Conservation (phyloP, 2,113 vertebrate genomes). For the Pomatorhinus ruficollis region DNA sequence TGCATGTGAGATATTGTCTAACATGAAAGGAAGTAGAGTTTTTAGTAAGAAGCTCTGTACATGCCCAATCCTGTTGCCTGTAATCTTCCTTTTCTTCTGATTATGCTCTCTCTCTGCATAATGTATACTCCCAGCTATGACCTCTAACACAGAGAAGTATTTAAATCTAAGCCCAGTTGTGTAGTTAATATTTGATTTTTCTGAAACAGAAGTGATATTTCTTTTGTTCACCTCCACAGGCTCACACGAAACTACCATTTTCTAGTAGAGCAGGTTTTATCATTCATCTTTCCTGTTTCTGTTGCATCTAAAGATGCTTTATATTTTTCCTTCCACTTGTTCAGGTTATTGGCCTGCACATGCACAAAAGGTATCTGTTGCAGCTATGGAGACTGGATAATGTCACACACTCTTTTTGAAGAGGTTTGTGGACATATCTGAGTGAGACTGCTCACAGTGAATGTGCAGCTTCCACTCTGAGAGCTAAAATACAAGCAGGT, state of each 20-base stretch:
- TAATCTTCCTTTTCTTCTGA: not conserved
- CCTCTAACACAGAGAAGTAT: not conserved
- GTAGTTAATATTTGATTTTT: not conserved
- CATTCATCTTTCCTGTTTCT: not conserved
- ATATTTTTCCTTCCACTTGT: not conserved
- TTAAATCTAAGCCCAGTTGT: not conserved
- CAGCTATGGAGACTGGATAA: not conserved
- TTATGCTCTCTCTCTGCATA: not conserved
- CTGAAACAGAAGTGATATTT: not conserved
- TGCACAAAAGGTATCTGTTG: not conserved
- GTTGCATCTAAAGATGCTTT: not conserved
- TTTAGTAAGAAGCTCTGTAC: not conserved
- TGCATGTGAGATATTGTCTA: not conserved
- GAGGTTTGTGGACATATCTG: not conserved
- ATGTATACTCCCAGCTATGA: not conserved
- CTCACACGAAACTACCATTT: not conserved
- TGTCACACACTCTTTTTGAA: not conserved
- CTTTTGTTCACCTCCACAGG: not conserved
- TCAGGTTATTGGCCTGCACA: not conserved
- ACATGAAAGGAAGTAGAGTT: not conserved
- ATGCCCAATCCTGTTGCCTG: rapidly evolving
- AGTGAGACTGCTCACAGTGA: not conserved
- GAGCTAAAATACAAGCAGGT: not conserved
- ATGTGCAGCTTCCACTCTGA: not conserved
- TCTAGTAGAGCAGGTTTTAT: not conserved